Evolutionary conservation across 2,113 vertebrate genomes (phyloP).

Genomic region (Mesembrinibis cayennensis): DNA sequence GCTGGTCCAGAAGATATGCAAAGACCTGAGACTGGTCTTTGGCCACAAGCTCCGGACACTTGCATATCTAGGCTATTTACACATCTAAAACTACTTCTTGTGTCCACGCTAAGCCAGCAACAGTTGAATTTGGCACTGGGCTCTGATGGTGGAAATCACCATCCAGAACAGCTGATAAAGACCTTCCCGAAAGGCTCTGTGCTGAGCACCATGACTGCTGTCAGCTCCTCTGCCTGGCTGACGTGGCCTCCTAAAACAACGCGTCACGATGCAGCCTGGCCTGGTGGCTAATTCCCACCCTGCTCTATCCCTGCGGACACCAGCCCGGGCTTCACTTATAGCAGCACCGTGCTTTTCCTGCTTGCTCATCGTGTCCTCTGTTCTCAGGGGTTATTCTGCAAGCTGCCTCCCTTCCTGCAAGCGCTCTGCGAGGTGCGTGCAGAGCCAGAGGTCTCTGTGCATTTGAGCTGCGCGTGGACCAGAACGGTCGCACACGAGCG

Average conservation of each 20-base stretch:
- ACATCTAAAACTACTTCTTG: neutral
- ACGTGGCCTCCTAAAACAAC: neutral
- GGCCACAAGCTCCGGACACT: neutral
- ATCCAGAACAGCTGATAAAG: neutral
- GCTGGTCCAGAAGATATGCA: neutral
- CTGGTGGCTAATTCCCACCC: neutral
- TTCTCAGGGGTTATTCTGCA: neutral
- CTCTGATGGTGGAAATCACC: neutral
- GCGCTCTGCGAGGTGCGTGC: neutral
- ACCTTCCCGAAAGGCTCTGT: neutral
- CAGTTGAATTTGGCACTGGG: neutral
- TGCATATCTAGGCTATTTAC: neutral
- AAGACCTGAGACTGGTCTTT: neutral
- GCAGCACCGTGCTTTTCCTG: neutral
- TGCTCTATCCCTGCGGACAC: neutral
- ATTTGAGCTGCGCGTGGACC: accelerated
- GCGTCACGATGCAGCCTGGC: accelerated
- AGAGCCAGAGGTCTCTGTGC: neutral
- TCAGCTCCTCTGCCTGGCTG: neutral
- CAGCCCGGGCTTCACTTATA: accelerated
- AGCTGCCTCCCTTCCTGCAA: neutral
- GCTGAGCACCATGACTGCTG: neutral
- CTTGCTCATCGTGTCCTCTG: neutral
- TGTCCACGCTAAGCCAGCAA: neutral
- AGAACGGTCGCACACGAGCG: accelerated